These are phyloP conservation scores for Leptopterna dolabrata DNA, from an alignment of 2,888 invertebrate genomes.

Conservation along the genomic window DNA sequence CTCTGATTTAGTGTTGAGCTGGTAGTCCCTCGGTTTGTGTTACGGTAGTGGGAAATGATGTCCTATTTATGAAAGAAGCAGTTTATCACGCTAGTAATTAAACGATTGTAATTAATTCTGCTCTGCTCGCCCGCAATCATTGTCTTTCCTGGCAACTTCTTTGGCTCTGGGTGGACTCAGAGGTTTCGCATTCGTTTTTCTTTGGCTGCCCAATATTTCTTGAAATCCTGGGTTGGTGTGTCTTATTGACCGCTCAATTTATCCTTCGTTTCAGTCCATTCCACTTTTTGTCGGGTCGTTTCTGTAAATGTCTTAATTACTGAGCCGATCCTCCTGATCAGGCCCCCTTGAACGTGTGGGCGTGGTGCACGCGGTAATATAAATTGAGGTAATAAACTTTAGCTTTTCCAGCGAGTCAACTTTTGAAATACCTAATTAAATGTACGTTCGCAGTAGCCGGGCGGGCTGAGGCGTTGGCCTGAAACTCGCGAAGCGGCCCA, in stretches of 20 bases:
- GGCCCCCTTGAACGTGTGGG: no score
- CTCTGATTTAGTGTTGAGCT: conserved; percentile 17
- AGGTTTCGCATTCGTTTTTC: background rate
- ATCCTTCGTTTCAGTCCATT: background rate
- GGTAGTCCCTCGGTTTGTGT: background rate
- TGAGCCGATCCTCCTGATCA: no score
- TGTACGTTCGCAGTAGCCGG: no score
- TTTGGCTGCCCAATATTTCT: background rate
- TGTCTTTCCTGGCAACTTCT: background rate
- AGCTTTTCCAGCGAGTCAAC: no score
- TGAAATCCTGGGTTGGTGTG: background rate
- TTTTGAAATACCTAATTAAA: no score
- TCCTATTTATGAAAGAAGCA: conserved; percentile 4
- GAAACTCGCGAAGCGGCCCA: no score
- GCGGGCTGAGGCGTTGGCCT: no score
- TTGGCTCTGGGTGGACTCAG: background rate
- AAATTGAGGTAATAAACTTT: no score
- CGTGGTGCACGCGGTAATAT: no score
- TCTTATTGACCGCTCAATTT: background rate
- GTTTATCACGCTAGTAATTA: conserved; percentile 18
- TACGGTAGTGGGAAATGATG: background rate
- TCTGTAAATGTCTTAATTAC: background rate
- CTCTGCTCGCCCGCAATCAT: background rate
- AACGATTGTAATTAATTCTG: conserved; percentile 42
- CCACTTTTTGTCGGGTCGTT: background rate